A percentile compares a stretch with the other conserved stretches of the same genome.
Conservation (phyloP, 2,888 invertebrate species). For the Caenorhabditis panamensis region DNA sequence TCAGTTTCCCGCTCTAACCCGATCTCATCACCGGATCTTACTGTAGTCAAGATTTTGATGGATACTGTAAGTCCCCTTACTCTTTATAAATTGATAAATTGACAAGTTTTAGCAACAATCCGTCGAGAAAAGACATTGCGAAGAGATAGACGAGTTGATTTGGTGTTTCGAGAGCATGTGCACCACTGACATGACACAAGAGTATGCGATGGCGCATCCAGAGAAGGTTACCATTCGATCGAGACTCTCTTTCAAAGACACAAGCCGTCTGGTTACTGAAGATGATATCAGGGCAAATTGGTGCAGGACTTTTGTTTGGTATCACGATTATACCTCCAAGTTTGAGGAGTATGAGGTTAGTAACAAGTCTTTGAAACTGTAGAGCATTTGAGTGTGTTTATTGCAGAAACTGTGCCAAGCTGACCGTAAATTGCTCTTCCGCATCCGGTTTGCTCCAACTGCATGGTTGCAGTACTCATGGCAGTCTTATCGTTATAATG, state of each 20-base stretch:
- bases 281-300: too few species aligned
- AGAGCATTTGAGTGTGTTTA: not conserved
- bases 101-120: conserved; percentile 38
- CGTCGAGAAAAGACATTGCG: conserved; percentile 15
- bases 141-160: conserved; percentile 48
- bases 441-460: conserved; percentile 65
- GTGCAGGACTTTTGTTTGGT: conserved; percentile 70
- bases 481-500: conserved; percentile 41
- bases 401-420: conserved; percentile 49
- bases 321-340: conserved; percentile 61
- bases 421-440: conserved; percentile 60
- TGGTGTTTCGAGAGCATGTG: conserved; percentile 59
- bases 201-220: conserved; percentile 63
- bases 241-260: conserved; percentile 50
- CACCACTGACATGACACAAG: conserved; percentile 63
- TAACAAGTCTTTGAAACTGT: not conserved
- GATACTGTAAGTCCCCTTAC: conserved; percentile 20
- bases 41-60: conserved; percentile 4
- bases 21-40: too few species aligned
- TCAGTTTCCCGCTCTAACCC: not conserved
- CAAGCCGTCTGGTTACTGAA: too few species aligned
- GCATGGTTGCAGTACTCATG: conserved; percentile 67
- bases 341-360: conserved; percentile 59
- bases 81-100: too few species aligned
- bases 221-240: conserved; percentile 63